Percentiles rank a stretch among this genome's conserved stretches.
Conservation (phyloP, 2,888 invertebrate species). For the Pammene aurita region DNA sequence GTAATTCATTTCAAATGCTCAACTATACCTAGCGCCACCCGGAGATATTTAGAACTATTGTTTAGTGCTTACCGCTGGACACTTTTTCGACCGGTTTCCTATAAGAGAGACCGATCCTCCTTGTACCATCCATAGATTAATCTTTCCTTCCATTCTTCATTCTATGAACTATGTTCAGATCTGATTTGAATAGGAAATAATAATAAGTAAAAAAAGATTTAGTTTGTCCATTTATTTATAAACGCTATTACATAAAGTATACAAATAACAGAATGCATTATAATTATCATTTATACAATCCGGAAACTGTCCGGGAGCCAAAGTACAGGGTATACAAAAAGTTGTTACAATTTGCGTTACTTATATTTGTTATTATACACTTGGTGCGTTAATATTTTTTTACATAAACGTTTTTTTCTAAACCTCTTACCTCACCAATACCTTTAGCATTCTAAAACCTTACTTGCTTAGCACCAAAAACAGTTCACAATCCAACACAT, state of each 20-base stretch:
- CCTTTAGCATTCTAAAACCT: not conserved
- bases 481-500: slow-evolving; percentile 1
- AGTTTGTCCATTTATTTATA: slow-evolving; percentile 61
- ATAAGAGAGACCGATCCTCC: too few relatives aligned
- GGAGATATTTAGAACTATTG: too few relatives aligned
- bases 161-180: too few relatives aligned
- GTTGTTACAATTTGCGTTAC: slow-evolving; percentile 17
- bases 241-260: slow-evolving; percentile 68
- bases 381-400: slow-evolving; percentile 18
- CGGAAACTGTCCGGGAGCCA: slow-evolving; percentile 47
- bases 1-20: too few relatives aligned
- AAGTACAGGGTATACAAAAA: slow-evolving; percentile 44
- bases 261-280: slow-evolving; percentile 50
- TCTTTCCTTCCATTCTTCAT: too few relatives aligned
- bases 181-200: too few relatives aligned
- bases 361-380: slow-evolving; percentile 31
- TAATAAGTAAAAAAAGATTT: slow-evolving; percentile 44
- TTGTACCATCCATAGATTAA: too few relatives aligned
- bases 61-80: too few relatives aligned
- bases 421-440: slow-evolving; percentile 4
- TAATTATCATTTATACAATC: slow-evolving; percentile 43
- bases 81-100: too few relatives aligned
- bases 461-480: not conserved
- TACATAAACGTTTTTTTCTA: slow-evolving; percentile 3
- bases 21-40: too few relatives aligned